Percentiles rank a stretch among this genome's conserved stretches.
These are phyloP conservation scores for Salticus scenicus DNA, from an alignment of 2,888 invertebrate genomes.

Conservation along the genomic window DNA sequence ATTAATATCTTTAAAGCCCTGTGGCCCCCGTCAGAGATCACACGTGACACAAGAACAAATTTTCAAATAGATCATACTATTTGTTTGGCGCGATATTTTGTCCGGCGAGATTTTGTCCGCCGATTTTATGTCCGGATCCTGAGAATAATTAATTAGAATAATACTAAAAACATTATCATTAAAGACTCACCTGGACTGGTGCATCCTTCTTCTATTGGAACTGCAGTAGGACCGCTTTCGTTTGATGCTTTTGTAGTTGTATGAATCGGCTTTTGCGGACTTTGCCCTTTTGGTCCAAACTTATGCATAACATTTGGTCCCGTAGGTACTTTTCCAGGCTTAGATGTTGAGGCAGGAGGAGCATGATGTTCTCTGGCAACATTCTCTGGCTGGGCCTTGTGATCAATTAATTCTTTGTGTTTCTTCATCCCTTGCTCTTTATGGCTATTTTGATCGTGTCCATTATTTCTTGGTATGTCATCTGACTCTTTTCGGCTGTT, in stretches of 20 bases:
- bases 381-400: neutral
- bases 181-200: neutral
- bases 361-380: neutral
- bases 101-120: too few species aligned
- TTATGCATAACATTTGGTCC: neutral
- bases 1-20: too few species aligned
- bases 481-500: neutral
- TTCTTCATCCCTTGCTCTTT: neutral
- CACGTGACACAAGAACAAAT: too few species aligned
- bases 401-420: neutral
- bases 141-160: too few species aligned
- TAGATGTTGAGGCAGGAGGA: neutral
- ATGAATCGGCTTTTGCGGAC: neutral
- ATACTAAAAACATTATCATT: too few species aligned
- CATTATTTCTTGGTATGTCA: neutral
- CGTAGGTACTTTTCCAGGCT: neutral
- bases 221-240: neutral
- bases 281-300: neutral
- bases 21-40: too few species aligned
- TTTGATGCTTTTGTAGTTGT: neutral
- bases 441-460: neutral
- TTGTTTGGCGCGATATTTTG: too few species aligned
- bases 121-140: too few species aligned
- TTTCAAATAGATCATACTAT: too few species aligned
- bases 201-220: neutral